Base-by-base conservation (phyloP, 1,140 invertebrate species). In the Archegozetes longisetosus region DNA sequence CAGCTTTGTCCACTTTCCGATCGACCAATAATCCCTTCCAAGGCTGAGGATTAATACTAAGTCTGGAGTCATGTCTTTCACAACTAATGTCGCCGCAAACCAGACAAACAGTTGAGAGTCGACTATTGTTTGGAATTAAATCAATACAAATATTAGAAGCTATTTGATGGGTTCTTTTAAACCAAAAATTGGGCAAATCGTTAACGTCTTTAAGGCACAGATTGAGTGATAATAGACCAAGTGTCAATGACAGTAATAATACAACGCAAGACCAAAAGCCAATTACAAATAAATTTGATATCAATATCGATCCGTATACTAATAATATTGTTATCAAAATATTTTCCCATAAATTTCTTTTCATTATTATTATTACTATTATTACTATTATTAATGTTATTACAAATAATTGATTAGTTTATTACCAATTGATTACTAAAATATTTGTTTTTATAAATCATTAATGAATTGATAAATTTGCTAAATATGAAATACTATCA, bases 261-360 rank as follows among this genome's bases (percentile, higher is more conserved):
- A 40, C 50, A 62, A 27, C 64, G 71, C 27, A 47, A 61, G n/a
- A 3, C 49, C 14, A 54, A 52, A 25, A 63, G 25, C 23, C 4
- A n/a, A 26, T 46, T 49, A 55, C 25, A 27, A 55, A 23, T 56
- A 49, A 64, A 25, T n/a, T 23, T n/a, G 24, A 6, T 14, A 58
- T 28, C 17, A 2, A 23, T 40, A 58, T 17, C 4, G 20, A 14
- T n/a, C 6, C 32, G 6, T 9, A 9, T 40, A 40, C 17, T 17
- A 17, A 40, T 17, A 40, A 40, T 40, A 40, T 40, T 40, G 32
- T 40, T 17, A 40, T 9, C 32, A 40, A 40, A 40, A 40, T 40
- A 9, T 6, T 40, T 17, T 40, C 32, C 6, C 6, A 40, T 40
- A 9, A 9, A 6, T 6, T 9, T 40, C 32, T 40, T 17, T 51